phyloP scores from a whole-genome alignment of 2,113 vertebrate genomes.

The Mormyrus lacerda region DNA sequence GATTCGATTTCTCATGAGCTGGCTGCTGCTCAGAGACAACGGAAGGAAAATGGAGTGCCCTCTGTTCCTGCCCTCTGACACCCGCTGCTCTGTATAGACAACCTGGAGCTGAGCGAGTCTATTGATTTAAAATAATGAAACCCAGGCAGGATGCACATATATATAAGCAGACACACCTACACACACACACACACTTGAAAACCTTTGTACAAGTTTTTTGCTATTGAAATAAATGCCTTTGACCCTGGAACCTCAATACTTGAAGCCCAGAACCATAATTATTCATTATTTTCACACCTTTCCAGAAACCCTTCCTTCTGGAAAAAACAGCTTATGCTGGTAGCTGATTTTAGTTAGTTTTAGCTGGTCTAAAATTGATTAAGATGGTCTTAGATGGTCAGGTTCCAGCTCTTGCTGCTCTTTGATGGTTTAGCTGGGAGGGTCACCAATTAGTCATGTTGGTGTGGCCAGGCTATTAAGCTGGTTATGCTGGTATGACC shows the following conservation, averaged over 20 bases:
- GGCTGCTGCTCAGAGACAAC: not conserved
- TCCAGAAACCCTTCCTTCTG: not conserved
- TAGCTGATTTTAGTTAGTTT: not conserved
- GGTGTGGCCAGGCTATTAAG: not conserved
- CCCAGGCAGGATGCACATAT: not conserved
- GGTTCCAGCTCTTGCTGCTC: not conserved
- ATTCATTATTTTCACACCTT: not conserved
- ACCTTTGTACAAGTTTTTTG: not conserved
- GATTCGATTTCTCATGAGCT: not conserved
- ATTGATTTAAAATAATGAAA: conserved; percentile 24
- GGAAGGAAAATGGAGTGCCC: not conserved
- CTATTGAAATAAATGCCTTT: not conserved
- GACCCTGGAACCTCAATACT: not conserved
- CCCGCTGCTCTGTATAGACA: not conserved
- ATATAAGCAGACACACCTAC: not conserved
- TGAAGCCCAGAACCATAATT: not conserved
- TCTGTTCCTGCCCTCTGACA: not conserved
- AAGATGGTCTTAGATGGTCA: not conserved
- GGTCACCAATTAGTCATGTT: not conserved
- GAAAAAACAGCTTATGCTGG: not conserved
- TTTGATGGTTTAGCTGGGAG: not conserved
- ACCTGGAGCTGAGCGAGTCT: conserved; percentile 14
- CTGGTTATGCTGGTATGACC: not conserved
- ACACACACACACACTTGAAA: not conserved
- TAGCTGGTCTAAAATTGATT: not conserved